A percentile compares a stretch with the other conserved stretches of the same genome.
Conservation (phyloP, 2,888 invertebrate genomes). For the Frankliniella intonsa region DNA sequence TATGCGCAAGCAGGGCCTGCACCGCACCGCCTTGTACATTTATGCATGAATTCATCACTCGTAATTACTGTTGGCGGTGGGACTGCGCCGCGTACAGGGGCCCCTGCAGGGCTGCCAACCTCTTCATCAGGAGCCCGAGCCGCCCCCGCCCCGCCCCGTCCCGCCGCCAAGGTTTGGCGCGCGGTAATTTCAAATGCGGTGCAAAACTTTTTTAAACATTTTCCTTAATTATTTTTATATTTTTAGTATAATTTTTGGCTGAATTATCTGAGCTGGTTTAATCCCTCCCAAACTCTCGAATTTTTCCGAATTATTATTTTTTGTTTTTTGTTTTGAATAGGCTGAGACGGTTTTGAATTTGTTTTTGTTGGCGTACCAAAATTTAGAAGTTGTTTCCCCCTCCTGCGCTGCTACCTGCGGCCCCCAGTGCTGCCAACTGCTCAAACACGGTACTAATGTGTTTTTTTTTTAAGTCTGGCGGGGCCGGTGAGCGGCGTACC, state of each 20-base stretch:
- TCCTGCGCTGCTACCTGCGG: neutral
- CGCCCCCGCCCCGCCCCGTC: constrained; percentile 25
- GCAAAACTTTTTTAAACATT: neutral
- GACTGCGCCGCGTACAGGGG: constrained; percentile 34
- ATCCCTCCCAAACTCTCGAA: too few species aligned
- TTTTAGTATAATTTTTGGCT: neutral
- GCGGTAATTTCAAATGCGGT: neutral
- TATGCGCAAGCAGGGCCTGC: constrained; percentile 35
- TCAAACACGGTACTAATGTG: neutral
- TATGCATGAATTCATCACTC: constrained; percentile 34
- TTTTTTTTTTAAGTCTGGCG: neutral
- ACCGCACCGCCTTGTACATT: constrained; percentile 36
- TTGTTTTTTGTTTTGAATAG: neutral
- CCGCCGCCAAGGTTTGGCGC: constrained; percentile 41
- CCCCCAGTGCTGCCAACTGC: neutral
- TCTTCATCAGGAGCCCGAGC: constrained; percentile 31
- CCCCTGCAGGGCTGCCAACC: constrained; percentile 36
- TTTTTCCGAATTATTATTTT: neutral
- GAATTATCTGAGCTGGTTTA: too few species aligned
- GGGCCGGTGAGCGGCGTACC: constrained; percentile 14
- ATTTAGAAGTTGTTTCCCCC: neutral
- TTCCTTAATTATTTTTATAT: neutral
- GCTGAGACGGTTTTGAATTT: neutral
- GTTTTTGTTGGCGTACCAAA: neutral
- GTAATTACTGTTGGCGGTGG: constrained; percentile 36